These are phyloP conservation scores for Neolamprologus devosi DNA, from an alignment of 2,113 vertebrate species.

Conservation along the genomic window DNA sequence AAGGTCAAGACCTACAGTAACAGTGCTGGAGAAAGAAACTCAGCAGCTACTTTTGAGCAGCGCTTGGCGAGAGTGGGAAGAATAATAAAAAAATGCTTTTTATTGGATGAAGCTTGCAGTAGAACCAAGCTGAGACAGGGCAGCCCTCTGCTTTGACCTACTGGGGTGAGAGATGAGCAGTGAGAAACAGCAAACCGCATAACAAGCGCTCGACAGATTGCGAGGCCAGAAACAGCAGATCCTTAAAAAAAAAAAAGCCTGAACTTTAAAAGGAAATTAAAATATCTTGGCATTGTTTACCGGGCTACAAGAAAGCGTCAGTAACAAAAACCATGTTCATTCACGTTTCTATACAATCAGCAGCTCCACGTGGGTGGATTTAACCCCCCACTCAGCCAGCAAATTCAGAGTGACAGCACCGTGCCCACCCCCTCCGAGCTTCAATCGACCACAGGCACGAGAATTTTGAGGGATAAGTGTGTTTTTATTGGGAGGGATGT, in stretches of 20 bases:
- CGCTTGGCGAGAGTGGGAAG: not conserved
- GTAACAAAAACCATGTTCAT: not conserved
- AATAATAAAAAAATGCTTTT: not conserved
- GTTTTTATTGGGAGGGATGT: slow-evolving; percentile 29
- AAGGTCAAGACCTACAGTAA: not conserved
- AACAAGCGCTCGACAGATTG: not conserved
- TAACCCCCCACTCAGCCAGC: not conserved
- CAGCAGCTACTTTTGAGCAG: not conserved
- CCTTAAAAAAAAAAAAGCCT: not conserved
- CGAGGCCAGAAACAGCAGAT: not conserved
- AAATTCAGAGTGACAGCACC: slow-evolving; percentile 20
- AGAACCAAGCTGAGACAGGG: not conserved
- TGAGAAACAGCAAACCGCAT: not conserved
- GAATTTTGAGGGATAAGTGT: slow-evolving; percentile 8
- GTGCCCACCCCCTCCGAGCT: not conserved
- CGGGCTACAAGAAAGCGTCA: rapidly evolving
- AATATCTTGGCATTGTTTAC: not conserved
- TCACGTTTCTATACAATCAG: not conserved
- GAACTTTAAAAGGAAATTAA: not conserved
- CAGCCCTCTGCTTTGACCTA: not conserved
- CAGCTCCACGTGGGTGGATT: not conserved
- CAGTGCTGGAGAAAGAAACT: not conserved
- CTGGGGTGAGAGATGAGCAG: not conserved
- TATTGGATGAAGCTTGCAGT: not conserved
- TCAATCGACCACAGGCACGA: not conserved